Conservation (phyloP, 1,140 invertebrate genomes). For the Tetraneura akinire region DNA sequence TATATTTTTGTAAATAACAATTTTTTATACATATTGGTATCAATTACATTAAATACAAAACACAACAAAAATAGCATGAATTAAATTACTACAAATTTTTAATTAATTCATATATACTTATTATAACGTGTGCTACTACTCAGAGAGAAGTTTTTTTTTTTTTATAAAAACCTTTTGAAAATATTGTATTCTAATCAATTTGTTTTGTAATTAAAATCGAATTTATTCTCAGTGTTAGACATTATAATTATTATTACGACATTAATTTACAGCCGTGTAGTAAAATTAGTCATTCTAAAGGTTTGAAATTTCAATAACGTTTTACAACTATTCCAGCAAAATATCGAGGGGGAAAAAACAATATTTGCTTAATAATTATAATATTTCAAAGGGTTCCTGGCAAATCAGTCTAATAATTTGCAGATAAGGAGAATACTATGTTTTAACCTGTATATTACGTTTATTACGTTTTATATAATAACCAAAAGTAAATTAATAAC, state of each 20-base stretch:
- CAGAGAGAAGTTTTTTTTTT: too few relatives aligned
- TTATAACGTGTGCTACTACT: too few relatives aligned
- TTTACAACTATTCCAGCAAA: not conserved
- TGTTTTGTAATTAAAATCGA: not conserved
- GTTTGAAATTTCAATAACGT: constrained; percentile 23
- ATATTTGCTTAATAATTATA: not conserved
- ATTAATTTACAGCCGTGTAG: not conserved
- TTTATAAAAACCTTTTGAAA: too few relatives aligned
- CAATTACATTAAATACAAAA: too few relatives aligned
- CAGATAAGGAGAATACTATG: not conserved
- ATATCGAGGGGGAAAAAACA: not conserved
- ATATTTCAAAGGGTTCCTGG: not conserved
- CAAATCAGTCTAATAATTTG: not conserved
- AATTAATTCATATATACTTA: too few relatives aligned
- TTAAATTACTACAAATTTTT: too few relatives aligned
- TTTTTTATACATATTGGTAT: too few relatives aligned
- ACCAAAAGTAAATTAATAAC: not conserved
- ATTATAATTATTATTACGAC: too few relatives aligned
- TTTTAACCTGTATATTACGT: not conserved
- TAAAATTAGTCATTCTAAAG: not conserved
- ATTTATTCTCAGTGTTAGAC: not conserved
- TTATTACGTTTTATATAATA: not conserved
- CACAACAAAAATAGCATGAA: too few relatives aligned
- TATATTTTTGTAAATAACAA: too few relatives aligned
- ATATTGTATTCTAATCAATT: not conserved